Conservation (phyloP, 2,888 invertebrate species). For the Philereme transversata region DNA sequence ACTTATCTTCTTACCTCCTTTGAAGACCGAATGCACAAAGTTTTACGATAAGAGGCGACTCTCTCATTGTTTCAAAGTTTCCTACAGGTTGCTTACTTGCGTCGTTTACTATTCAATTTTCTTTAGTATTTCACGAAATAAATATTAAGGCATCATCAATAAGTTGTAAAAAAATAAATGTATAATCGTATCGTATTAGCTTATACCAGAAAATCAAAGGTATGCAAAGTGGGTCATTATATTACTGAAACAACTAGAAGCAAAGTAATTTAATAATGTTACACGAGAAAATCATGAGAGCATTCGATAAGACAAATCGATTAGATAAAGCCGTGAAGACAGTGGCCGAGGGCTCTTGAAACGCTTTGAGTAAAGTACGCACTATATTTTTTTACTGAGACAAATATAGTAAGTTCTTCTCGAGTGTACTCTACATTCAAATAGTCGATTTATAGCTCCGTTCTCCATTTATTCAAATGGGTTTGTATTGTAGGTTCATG, state of each 20-base stretch:
- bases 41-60: conserved; percentile 45
- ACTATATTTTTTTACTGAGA: conserved; percentile 15
- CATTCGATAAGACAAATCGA: conserved; percentile 31
- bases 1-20: conserved; percentile 48
- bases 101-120: conserved; percentile 45
- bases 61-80: conserved; percentile 32
- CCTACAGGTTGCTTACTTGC: conserved; percentile 31
- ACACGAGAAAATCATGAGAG: conserved; percentile 15
- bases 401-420: conserved; percentile 10
- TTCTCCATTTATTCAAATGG: conserved; percentile 23
- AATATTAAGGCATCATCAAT: no score
- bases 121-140: background rate
- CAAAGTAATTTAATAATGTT: background rate
- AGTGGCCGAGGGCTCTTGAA: conserved; percentile 29
- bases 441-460: conserved; percentile 21
- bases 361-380: conserved; percentile 9
- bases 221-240: no score
- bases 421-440: conserved; percentile 17
- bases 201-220: no score
- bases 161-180: no score
- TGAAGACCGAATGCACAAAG: conserved; percentile 41
- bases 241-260: no score
- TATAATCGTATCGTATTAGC: no score
- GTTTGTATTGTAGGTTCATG: background rate
- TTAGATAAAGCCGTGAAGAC: conserved; percentile 35